Evolutionary conservation across 2,888 invertebrate species (phyloP).

Genomic region (Parnassius apollo): DNA sequence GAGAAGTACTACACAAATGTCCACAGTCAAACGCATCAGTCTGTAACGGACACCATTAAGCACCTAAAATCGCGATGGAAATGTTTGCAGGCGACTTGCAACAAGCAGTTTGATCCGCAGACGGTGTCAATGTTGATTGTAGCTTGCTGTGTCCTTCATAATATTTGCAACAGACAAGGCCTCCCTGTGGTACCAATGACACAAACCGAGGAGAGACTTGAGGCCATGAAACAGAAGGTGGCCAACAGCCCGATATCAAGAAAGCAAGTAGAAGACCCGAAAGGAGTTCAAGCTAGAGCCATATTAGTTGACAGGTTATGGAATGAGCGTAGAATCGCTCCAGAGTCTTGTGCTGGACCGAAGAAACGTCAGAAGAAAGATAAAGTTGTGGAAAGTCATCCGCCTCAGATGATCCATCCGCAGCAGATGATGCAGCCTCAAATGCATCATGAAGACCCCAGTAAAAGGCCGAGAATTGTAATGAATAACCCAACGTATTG

Average conservation of each 20-base stretch:
- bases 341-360: slow-evolving; percentile 47
- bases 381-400: slow-evolving; percentile 42
- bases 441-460: slow-evolving; percentile 53
- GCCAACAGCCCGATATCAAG: slow-evolving; percentile 64
- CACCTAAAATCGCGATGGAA: slow-evolving; percentile 71
- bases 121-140: slow-evolving; percentile 62
- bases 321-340: slow-evolving; percentile 56
- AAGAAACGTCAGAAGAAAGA: slow-evolving; percentile 66
- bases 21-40: slow-evolving; percentile 52
- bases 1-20: slow-evolving; percentile 67
- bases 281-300: slow-evolving; percentile 49
- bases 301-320: slow-evolving; percentile 57
- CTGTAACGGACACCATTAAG: slow-evolving; percentile 60
- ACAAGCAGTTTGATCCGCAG: slow-evolving; percentile 65
- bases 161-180: slow-evolving; percentile 56
- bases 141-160: slow-evolving; percentile 65
- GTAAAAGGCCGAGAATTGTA: slow-evolving; percentile 58
- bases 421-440: slow-evolving; percentile 33
- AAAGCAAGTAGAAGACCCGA: slow-evolving; percentile 53
- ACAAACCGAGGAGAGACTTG: slow-evolving; percentile 62
- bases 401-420: slow-evolving; percentile 33
- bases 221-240: slow-evolving; percentile 70
- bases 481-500: slow-evolving; percentile 55
- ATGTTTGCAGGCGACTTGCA: slow-evolving; percentile 67
- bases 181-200: slow-evolving; percentile 57